Conservation (phyloP, 1,140 invertebrate species). For the Yoshiicerus persimilis region DNA sequence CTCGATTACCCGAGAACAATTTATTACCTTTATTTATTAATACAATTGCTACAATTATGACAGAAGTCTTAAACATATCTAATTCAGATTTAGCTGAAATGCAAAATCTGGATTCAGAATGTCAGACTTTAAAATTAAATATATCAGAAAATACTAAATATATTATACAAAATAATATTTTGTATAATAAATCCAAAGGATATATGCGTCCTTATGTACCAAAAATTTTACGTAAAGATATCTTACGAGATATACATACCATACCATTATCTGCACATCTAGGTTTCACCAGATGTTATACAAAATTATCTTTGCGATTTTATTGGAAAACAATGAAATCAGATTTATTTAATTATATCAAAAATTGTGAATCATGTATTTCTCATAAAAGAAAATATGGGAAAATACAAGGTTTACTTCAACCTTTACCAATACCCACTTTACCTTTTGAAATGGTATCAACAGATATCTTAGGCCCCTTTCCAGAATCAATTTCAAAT, state of each 20-base stretch:
- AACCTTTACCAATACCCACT: conserved; percentile 50
- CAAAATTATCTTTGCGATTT: not conserved
- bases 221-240: not conserved
- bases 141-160: not conserved
- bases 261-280: not conserved
- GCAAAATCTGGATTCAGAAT: not conserved
- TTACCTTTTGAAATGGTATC: conserved; percentile 47
- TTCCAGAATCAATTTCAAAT: conserved; percentile 44
- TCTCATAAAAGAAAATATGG: conserved; percentile 46
- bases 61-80: not conserved
- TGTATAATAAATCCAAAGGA: not conserved
- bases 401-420: conserved; percentile 47
- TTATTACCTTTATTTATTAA: not conserved
- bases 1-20: not conserved
- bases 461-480: conserved; percentile 51
- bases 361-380: not conserved
- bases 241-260: not conserved
- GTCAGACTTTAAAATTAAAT: not conserved
- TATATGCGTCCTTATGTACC: not conserved
- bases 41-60: no score
- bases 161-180: not conserved
- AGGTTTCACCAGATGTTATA: not conserved
- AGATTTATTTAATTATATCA: not conserved
- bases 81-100: not conserved
- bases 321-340: not conserved